Evolutionary conservation across 1,140 invertebrate species (phyloP), one percentile per base, ranked within the genome.

Genomic region (Macrocentrus cingulum): DNA sequence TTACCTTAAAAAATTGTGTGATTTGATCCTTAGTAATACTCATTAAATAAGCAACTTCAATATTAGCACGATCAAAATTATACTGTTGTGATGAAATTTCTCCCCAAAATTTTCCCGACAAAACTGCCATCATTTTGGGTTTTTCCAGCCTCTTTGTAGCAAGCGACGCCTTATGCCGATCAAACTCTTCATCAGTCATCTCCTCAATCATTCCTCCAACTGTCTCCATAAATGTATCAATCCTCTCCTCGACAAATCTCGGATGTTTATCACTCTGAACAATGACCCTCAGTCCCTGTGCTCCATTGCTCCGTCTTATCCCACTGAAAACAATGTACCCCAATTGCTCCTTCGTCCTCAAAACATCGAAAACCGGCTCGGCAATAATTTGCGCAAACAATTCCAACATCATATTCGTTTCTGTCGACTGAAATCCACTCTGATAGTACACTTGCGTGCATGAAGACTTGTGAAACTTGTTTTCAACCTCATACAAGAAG

Each of bases 251-350:
- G 3, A 98, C 82, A 78, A 87, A 92, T 4, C 82, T 73, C 0
- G 95, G 94, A 74, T 91, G 87, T 45, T 85, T 84, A 54, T 94
- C 88, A 15, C 94, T 96, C 81, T 98, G 96, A 1, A 98, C 89
- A 51, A 98, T 88, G 15, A 98, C 81, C 57, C 90, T 74, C 2
- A 98, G 74, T 6, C 95, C 94, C 75, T 95, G 92, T 1, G 89
- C 88, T 16, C 92, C 92, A 75, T 89, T 89, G 0, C 88, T 83
- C 65, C 89, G 82, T 7, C 92, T 82, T n/a, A 94, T 81, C 0
- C 91, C 91, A 72, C 90, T 92, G 71, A 90, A 92, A 29, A 98
- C 95, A 66, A 98, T 95, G 72, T 99, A 98, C 5, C 95, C 95
- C 45, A 95, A 75, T 81, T 93, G 91, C 83, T 92, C 91, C 84